Percentiles rank a stretch among this genome's conserved stretches.
Evolutionary conservation across 2,797 vertebrate species (phyloP).

Genomic region (Helarctos malayanus): DNA sequence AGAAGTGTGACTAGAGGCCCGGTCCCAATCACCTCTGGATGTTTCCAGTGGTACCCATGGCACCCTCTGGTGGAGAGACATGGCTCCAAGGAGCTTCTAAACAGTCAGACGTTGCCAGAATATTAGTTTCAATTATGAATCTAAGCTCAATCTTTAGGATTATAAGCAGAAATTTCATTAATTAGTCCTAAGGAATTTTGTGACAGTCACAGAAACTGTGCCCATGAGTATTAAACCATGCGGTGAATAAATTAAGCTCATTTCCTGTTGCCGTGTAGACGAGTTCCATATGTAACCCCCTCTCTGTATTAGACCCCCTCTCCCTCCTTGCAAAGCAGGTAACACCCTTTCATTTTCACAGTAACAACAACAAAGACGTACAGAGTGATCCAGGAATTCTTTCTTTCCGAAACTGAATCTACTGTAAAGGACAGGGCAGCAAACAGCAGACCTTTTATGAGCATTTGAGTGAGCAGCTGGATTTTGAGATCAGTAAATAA

Average conservation of each 20-base stretch:
- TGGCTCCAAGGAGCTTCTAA: background rate
- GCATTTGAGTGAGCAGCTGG: constrained; percentile 64
- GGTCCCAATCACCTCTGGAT: background rate
- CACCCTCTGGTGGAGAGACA: constrained; percentile 65
- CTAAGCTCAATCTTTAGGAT: background rate
- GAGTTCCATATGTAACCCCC: background rate
- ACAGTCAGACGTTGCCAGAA: background rate
- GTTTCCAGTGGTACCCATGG: background rate
- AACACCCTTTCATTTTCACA: background rate
- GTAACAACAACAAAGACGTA: background rate
- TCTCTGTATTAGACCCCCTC: background rate
- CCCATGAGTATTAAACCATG: background rate
- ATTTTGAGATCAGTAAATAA: constrained; percentile 81
- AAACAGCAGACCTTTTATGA: constrained; percentile 17
- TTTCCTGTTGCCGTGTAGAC: background rate
- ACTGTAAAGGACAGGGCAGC: background rate
- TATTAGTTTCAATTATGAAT: background rate
- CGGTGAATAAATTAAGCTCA: background rate
- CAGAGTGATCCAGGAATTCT: background rate
- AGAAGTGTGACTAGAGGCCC: background rate
- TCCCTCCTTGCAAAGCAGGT: background rate
- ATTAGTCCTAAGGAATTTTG: background rate
- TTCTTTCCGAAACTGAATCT: constrained; percentile 27
- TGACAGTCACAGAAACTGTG: background rate
- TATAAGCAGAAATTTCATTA: constrained; percentile 35